A percentile compares a stretch with the other conserved stretches of the same genome.
Conservation (phyloP, 64 coral and sea anemone species). For the Montipora cactus region DNA sequence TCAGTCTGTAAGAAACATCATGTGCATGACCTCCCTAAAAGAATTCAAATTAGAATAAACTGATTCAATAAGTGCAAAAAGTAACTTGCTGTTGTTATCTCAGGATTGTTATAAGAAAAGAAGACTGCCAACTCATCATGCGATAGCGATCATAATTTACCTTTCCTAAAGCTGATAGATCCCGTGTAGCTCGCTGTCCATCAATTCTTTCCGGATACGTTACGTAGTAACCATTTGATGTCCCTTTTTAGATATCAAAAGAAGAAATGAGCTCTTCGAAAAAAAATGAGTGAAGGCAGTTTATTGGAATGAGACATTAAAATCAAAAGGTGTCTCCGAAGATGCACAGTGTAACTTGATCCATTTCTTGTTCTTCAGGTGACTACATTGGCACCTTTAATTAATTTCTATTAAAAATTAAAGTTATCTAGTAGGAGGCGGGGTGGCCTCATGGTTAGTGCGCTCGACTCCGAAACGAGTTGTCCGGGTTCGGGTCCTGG, state of each 20-base stretch:
- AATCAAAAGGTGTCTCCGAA: no score
- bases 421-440: no score
- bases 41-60: background rate
- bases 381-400: no score
- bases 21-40: slow-evolving; percentile 47
- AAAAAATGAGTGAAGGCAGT: background rate
- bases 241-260: background rate
- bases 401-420: no score
- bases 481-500: no score
- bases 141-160: background rate
- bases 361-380: no score
- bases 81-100: background rate
- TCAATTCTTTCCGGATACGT: slow-evolving; percentile 51
- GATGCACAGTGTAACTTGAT: no score
- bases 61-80: background rate
- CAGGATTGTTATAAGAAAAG: background rate
- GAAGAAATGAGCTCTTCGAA: background rate
- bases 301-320: background rate
- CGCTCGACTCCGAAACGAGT: no score
- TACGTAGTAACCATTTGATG: background rate
- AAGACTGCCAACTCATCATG: background rate
- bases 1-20: slow-evolving; percentile 25
- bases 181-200: slow-evolving; percentile 9
- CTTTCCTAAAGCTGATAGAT: slow-evolving; percentile 46
- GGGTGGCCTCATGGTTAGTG: no score